Percentiles rank a stretch among this genome's conserved stretches.
Evolutionary conservation across 2,113 vertebrate species (phyloP).

Genomic region (Carettochelys insculpta): DNA sequence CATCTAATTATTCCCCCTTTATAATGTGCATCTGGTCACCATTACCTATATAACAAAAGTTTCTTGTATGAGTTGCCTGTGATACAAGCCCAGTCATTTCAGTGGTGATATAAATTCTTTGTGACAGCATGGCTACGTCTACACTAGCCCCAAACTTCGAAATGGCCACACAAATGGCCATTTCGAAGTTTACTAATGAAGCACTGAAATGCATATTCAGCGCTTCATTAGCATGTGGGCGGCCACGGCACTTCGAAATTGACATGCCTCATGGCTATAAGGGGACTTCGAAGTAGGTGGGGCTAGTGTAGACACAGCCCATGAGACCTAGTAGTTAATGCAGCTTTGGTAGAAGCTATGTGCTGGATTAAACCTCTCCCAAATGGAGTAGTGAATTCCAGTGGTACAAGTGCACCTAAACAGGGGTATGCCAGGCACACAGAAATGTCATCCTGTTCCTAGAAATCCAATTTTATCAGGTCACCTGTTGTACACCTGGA

Average conservation of each 20-base stretch:
- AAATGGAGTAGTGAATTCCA: constrained; percentile 4
- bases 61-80: background rate
- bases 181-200: no score
- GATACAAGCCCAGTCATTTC: background rate
- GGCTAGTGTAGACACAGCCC: no score
- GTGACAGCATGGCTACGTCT: no score
- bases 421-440: background rate
- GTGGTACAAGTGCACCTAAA: constrained; percentile 1
- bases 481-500: constrained; percentile 18
- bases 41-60: background rate
- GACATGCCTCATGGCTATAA: no score
- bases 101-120: background rate
- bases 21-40: background rate
- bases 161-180: no score
- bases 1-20: accelerated
- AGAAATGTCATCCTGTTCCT: background rate
- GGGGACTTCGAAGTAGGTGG: no score
- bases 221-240: no score
- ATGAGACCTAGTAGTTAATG: background rate
- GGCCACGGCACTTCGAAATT: no score
- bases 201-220: no score
- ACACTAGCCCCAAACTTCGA: no score
- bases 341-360: background rate
- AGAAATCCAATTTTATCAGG: constrained; percentile 6
- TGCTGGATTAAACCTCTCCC: constrained; percentile 10